phyloP scores from a whole-genome alignment of 2,113 vertebrate species.

The Aegotheles bennettii region DNA sequence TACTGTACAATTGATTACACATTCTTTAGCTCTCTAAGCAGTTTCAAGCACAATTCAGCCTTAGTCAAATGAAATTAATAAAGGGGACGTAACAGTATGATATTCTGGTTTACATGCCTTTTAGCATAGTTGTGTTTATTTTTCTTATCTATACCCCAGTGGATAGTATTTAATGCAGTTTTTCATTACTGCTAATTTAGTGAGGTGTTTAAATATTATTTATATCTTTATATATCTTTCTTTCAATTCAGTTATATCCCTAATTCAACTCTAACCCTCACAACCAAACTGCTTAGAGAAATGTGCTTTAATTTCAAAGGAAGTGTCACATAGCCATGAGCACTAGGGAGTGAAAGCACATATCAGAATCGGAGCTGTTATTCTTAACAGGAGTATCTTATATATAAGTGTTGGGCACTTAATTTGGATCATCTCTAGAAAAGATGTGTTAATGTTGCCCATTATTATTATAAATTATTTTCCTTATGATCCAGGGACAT shows the following conservation, averaged over 20 bases:
- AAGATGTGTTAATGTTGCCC: not conserved
- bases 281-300: not conserved
- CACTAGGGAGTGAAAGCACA: not conserved
- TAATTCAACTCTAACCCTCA: not conserved
- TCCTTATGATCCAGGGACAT: not conserved
- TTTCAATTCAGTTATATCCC: not conserved
- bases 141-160: not conserved
- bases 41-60: not conserved
- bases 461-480: not conserved
- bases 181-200: not conserved
- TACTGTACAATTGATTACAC: not conserved
- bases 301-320: not conserved
- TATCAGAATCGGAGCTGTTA: not conserved
- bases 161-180: not conserved
- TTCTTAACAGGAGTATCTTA: not conserved
- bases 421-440: not conserved
- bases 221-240: not conserved
- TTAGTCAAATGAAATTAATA: not conserved
- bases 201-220: not conserved
- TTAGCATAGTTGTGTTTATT: not conserved
- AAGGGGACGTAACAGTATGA: not conserved
- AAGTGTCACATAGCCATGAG: rapidly evolving
- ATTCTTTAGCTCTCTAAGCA: not conserved
- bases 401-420: rapidly evolving
- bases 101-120: not conserved